These are phyloP conservation scores for Choloepus didactylus DNA, from an alignment of 2,797 vertebrate species.

Conservation along the genomic window DNA sequence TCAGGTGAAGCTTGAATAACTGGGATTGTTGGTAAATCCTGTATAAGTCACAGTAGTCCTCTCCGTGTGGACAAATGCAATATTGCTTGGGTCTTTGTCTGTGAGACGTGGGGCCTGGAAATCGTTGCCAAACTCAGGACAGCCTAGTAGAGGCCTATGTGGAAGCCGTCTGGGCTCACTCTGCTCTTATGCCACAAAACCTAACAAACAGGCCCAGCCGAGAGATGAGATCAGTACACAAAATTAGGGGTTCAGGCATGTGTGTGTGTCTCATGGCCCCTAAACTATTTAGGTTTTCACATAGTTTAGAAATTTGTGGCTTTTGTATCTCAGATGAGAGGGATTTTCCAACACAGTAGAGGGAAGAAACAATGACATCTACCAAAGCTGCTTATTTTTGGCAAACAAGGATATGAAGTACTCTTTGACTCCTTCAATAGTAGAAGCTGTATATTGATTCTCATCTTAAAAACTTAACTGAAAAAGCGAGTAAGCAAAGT, in stretches of 20 bases:
- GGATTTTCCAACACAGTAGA: background rate
- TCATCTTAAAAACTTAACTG: background rate
- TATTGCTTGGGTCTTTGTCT: background rate
- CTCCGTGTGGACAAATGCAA: background rate
- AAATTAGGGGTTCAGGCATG: background rate
- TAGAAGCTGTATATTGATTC: background rate
- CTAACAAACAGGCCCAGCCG: background rate
- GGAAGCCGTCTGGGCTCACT: background rate
- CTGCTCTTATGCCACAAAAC: background rate
- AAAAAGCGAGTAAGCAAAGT: background rate
- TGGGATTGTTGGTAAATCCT: background rate
- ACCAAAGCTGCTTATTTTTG: background rate
- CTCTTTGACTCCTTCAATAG: background rate
- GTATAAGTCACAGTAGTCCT: background rate
- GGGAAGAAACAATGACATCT: background rate
- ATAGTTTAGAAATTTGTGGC: background rate
- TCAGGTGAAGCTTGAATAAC: background rate
- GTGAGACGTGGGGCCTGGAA: background rate
- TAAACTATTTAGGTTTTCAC: background rate
- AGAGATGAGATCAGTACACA: background rate
- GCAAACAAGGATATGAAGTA: background rate
- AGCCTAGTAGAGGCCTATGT: background rate
- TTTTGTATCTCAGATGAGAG: background rate
- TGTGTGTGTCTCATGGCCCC: background rate
- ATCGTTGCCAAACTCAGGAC: background rate